These are phyloP conservation scores for Barnardius zonarius DNA, from an alignment of 2,113 vertebrate genomes.

Conservation along the genomic window DNA sequence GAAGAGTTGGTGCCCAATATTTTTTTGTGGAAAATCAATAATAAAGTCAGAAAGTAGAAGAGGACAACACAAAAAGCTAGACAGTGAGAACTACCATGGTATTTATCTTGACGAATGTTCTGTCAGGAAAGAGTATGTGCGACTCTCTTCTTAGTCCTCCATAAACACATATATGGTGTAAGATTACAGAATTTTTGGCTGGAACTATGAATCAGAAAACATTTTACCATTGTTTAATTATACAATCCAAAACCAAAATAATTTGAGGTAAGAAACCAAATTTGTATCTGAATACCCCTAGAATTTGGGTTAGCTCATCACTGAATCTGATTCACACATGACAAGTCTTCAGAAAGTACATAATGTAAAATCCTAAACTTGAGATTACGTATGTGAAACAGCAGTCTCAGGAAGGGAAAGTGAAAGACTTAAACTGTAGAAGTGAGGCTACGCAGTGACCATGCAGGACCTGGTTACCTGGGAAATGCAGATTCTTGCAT, in stretches of 20 bases:
- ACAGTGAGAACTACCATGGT: not conserved
- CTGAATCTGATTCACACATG: not conserved
- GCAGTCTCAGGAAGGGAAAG: not conserved
- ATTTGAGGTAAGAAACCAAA: constrained; percentile 19
- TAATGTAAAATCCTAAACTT: not conserved
- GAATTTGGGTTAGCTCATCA: not conserved
- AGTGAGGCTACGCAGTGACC: not conserved
- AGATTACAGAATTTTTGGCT: not conserved
- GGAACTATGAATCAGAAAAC: not conserved
- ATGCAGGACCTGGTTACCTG: not conserved
- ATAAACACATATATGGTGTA: not conserved
- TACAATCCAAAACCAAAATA: not conserved
- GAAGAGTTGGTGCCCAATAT: not conserved
- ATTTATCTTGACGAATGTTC: not conserved
- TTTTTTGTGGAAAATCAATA: not conserved
- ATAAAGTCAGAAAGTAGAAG: not conserved
- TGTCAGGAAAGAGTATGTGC: not conserved
- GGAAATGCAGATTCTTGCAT: not conserved
- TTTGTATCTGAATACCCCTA: not conserved
- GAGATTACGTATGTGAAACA: not conserved
- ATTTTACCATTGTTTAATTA: not conserved
- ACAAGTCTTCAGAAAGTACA: not conserved
- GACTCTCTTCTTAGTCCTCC: not conserved
- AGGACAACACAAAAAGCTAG: not conserved
- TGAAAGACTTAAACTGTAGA: not conserved